phyloP scores from a whole-genome alignment of 2,797 vertebrate species.

The Hydrocynus forskahlii region DNA sequence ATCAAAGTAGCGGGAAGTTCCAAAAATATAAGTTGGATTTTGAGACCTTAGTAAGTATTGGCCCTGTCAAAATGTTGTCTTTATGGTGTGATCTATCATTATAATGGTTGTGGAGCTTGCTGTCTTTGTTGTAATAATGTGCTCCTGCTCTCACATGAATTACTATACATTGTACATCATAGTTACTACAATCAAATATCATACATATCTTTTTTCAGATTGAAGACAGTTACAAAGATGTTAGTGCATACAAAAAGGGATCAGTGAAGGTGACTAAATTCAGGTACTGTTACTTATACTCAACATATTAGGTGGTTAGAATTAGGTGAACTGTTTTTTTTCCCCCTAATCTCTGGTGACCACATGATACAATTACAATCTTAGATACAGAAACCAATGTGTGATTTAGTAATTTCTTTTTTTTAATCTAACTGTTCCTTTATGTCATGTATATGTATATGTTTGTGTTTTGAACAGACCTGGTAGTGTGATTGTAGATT shows the following conservation, averaged over 20 bases:
- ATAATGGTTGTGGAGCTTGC: neutral
- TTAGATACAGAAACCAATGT: neutral
- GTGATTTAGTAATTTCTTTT: no score
- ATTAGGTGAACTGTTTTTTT: neutral
- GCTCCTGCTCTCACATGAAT: neutral
- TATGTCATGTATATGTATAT: neutral
- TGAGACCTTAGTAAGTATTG: constrained; percentile 20
- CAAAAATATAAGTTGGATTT: neutral
- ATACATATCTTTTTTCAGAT: constrained; percentile 10
- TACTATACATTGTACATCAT: neutral
- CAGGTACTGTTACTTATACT: constrained; percentile 13
- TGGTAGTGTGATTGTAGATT: constrained; percentile 42
- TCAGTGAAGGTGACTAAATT: constrained; percentile 17
- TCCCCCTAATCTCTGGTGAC: neutral
- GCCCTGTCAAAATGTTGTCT: neutral
- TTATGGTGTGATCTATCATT: neutral
- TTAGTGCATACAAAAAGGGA: neutral
- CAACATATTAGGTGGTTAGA: neutral
- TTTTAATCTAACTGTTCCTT: neutral
- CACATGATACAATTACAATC: neutral
- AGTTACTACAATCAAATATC: no score
- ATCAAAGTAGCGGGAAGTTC: neutral
- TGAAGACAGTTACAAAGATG: constrained; percentile 16
- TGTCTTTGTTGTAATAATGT: neutral
- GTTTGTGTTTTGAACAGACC: constrained; percentile 27